A percentile compares a stretch with the other conserved stretches of the same genome.
These are phyloP conservation scores for Dreissena rostriformis DNA, from an alignment of 1,140 invertebrate species.

Conservation along the genomic window DNA sequence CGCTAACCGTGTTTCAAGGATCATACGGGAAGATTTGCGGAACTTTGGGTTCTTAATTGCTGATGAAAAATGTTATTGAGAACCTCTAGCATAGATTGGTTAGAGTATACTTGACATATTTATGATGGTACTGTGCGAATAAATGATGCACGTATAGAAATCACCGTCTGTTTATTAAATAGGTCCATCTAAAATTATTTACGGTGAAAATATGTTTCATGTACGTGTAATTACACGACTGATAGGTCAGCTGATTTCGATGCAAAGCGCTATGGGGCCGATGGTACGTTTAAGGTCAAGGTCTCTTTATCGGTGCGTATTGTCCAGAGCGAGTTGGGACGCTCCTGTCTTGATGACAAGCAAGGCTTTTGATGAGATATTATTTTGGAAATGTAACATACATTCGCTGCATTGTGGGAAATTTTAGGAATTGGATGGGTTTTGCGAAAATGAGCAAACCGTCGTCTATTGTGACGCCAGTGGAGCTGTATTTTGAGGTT, in stretches of 20 bases:
- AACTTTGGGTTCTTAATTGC: constrained; percentile 30
- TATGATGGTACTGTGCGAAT: not conserved
- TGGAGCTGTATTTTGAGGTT: not conserved
- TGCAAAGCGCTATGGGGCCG: not conserved
- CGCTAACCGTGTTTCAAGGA: not conserved
- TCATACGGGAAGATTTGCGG: not conserved
- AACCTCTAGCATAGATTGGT: not conserved
- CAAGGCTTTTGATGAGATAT: not conserved
- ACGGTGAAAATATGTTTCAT: not conserved
- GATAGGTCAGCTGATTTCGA: not conserved
- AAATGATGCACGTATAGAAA: not conserved
- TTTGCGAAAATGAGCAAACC: not conserved
- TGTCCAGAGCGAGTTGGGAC: not conserved
- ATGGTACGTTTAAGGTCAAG: not conserved
- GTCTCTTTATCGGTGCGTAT: not conserved
- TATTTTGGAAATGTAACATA: not conserved
- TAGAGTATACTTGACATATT: not conserved
- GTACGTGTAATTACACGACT: not conserved
- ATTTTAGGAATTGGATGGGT: not conserved
- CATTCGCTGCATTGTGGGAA: not conserved
- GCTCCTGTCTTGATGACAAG: not conserved
- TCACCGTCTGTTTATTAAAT: not conserved
- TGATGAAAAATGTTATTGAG: constrained; percentile 33
- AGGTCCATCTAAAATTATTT: not conserved
- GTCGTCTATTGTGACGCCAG: not conserved